Evolutionary conservation across 1,140 invertebrate genomes (phyloP), one percentile per base, ranked within the genome.

Genomic region (Drosophila subobscura): DNA sequence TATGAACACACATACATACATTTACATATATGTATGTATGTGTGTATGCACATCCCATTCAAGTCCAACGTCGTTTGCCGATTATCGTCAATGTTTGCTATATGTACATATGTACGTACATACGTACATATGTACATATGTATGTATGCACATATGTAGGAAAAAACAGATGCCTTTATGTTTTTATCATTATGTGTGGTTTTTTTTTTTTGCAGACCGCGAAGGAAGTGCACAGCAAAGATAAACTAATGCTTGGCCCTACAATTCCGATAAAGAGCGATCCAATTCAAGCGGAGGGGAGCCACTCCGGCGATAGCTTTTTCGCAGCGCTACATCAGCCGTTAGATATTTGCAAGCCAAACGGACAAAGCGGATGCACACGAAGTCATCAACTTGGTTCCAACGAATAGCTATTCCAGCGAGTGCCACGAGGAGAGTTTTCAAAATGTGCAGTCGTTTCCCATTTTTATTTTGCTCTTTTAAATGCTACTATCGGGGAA

Each of bases 191-290:
- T 49, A 64, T 29, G 8, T n/a, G 23, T 41, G 10, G 22, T 42
- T 65, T 53, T 56, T 40, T 40, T 51, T 42, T 37, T 64, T 57
- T 76, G 71, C 66, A 54, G 47, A 63, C 79, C 65, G 42, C 79
- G 75, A 81, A 84, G 80, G 80, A 84, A 84, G 83, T 51, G 52
- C 33, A 72, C 47, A 56, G 50, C 49, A 76, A 46, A 68, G 79
- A 83, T 83, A 83, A 79, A 79, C 60, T 67, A 75, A 83, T 77
- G 59, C 27, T 41, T 55, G 63, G 33, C 66, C 54, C 65, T 73
- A 51, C 50, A 40, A 84, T 46, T 40, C 44, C 75, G 61, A 84
- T 85, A 83, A 74, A 57, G 16, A 47, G 47, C 12, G 51, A 40
- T 41, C 47, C 16, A 22, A 45, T 44, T 53, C 41, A 60, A 27